phyloP scores from a whole-genome alignment of 2,113 vertebrate genomes.

The Collichthys lucidus region DNA sequence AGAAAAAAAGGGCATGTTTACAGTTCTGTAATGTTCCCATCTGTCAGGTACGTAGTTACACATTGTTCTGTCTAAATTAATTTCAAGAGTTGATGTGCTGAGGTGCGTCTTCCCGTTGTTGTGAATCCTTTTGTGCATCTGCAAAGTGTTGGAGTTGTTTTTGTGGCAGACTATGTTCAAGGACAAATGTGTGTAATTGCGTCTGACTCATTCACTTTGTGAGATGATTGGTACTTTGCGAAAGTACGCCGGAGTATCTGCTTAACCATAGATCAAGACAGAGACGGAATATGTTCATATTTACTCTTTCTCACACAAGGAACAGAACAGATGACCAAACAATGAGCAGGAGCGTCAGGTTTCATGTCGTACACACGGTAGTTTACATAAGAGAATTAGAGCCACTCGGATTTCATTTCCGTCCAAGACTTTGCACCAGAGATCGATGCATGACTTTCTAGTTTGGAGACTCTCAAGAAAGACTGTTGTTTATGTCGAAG shows the following conservation, averaged over 20 bases:
- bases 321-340: conserved; percentile 22
- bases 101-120: conserved; percentile 36
- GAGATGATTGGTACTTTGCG: conserved; percentile 9
- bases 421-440: background rate
- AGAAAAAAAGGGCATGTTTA: conserved; percentile 11
- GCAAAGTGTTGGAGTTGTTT: conserved; percentile 18
- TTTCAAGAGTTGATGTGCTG: conserved; percentile 31
- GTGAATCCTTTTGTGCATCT: conserved; percentile 19
- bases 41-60: conserved; percentile 10
- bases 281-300: conserved; percentile 20
- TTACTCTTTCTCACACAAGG: background rate
- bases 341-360: conserved; percentile 10
- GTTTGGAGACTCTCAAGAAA: background rate
- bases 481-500: background rate
- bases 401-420: background rate
- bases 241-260: conserved; percentile 21
- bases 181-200: conserved; percentile 41
- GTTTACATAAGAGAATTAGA: conserved; percentile 19
- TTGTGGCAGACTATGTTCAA: conserved; percentile 29
- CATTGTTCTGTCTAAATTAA: conserved; percentile 32
- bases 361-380: conserved; percentile 6
- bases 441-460: background rate
- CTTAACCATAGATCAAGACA: conserved; percentile 34
- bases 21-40: conserved; percentile 19
- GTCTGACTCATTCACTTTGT: conserved; percentile 57